Conservation (phyloP, 2,888 invertebrate species). For the Aplocera efformata region DNA sequence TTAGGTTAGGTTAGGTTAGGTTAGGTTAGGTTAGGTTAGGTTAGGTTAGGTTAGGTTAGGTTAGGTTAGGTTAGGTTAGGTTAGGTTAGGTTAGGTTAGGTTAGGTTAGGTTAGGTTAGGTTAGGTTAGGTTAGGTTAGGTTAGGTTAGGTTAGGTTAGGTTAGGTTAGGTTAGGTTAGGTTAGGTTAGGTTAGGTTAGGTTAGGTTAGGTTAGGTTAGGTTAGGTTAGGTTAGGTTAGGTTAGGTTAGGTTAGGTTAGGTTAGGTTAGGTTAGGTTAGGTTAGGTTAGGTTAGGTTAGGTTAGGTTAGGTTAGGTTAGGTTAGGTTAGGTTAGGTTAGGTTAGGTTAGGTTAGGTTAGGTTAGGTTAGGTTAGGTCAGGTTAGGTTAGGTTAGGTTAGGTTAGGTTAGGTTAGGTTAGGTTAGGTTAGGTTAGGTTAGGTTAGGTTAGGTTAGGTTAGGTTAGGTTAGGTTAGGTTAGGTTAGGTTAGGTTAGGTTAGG, state of each 20-base stretch:
- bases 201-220: conserved; percentile 20
- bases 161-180: conserved; percentile 24
- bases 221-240: conserved; percentile 24
- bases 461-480: conserved; percentile 19
- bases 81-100: conserved; percentile 24
- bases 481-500: conserved; percentile 21
- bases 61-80: conserved; percentile 23
- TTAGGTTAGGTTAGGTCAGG: conserved; percentile 23
- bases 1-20: conserved; percentile 26
- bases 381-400: conserved; percentile 20
- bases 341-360: conserved; percentile 23
- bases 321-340: conserved; percentile 25
- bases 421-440: conserved; percentile 25
- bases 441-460: conserved; percentile 23
- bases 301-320: conserved; percentile 26
- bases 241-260: conserved; percentile 20
- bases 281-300: conserved; percentile 27
- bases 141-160: conserved; percentile 23
- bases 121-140: conserved; percentile 27
- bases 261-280: conserved; percentile 25
- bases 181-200: conserved; percentile 14
- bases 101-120: conserved; percentile 23
- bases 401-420: conserved; percentile 24
- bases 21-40: conserved; percentile 26
- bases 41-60: conserved; percentile 22